Base-by-base conservation (phyloP, 2,113 vertebrate species). In the Ciconia maguari region DNA sequence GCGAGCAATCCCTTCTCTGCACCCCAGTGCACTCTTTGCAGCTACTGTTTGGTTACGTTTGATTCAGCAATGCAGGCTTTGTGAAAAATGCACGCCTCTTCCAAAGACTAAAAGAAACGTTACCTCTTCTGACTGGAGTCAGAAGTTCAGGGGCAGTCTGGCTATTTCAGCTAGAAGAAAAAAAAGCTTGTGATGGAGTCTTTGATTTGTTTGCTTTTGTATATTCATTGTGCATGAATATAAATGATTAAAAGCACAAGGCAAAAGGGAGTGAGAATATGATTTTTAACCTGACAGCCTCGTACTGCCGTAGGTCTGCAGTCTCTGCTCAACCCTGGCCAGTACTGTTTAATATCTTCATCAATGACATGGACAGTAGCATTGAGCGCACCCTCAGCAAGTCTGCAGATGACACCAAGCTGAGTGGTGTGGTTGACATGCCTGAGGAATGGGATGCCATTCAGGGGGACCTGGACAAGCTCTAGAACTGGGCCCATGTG, bases 201-300 rank as follows among this genome's bases (percentile, higher is more conserved):
- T 83, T 79, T 62, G 71, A 77, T 83, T 89, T 87, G 80, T 92
- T 95, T 94, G 51, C 51, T 78, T 87, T 54, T 29, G 21, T 74
- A 58, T 57, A 87, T 72, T 94, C 44, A 49, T 90, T 93, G 86
- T 86, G 46, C 49, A 62, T 65, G 6, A 89, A 72, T 69, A 79
- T 24, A 88, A 90, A 90, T 44, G 10, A 69, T 68, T 85, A 48
- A 41, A 94, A 82, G 48, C 4, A 0, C 41, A 91, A 77, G 72
- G 77, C 48, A 68, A 51, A 86, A 69, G 46, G 25, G 52, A 77
- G 9, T 9, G 32, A 70, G 69, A 65, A 48, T 16, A 64, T 9
- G 13, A 71, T 58, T 93, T 90, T 86, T 65, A 74, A 87, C 46
- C 30, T 46, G 42, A 41, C 58, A 81, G 60, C 34, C 48, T 69